Evolutionary conservation across 2,888 invertebrate species (phyloP).

Genomic region (Tridacna gigas): DNA sequence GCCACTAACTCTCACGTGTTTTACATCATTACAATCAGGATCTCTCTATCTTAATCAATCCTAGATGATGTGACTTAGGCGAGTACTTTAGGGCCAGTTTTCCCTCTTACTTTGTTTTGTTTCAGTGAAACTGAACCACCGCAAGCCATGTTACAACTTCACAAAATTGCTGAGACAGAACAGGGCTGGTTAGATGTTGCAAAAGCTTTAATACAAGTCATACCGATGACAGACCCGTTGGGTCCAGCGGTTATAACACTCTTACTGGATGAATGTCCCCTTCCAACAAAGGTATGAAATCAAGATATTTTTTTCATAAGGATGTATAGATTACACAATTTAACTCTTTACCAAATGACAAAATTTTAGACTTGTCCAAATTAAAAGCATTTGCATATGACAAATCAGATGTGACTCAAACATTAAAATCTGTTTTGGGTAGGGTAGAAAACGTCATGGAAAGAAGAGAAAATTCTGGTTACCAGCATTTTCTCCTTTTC

Average conservation of each 20-base stretch:
- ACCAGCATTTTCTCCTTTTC: no score
- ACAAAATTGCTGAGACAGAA: conserved; percentile 90
- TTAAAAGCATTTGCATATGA: no score
- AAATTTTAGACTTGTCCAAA: no score
- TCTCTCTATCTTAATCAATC: no score
- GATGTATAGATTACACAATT: not conserved
- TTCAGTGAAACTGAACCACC: conserved; percentile 94
- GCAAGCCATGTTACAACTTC: conserved; percentile 92
- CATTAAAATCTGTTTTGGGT: no score
- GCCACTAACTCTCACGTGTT: no score
- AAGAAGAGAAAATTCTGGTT: not conserved
- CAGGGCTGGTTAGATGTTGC: conserved; percentile 95
- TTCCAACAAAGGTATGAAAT: conserved; percentile 91
- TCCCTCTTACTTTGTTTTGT: conserved; percentile 2
- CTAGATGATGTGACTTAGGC: no score
- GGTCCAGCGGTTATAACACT: conserved; percentile 96
- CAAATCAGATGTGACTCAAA: no score
- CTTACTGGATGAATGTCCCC: conserved; percentile 94
- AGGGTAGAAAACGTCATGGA: no score
- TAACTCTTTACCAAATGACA: no score
- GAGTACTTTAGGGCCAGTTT: no score
- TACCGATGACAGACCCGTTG: conserved; percentile 91
- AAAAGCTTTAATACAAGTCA: conserved; percentile 91
- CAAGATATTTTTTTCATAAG: not conserved
- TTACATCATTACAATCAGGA: no score